Evolutionary conservation across 2,797 vertebrate genomes (phyloP), one percentile per base, ranked within the genome.

Genomic region (Rhodeus uyekii): DNA sequence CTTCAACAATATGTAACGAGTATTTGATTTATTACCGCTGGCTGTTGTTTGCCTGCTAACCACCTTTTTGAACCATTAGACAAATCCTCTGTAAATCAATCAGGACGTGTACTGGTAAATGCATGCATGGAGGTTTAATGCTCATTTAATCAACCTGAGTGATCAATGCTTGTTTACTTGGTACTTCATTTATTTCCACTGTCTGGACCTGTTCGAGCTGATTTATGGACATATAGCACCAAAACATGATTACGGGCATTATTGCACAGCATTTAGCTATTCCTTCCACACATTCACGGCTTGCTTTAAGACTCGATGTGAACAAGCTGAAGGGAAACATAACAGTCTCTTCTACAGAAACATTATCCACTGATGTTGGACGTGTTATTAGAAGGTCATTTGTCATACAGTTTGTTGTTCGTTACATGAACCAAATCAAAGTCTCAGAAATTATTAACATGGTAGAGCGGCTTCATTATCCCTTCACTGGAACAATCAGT

Each of bases 381-480:
- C 19, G 42, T 69, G 8, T 69, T 10, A 29, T 44, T 29, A 69
- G 4, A 29, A 9, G 42, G 42, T 69, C 29, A 29, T 29, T 69
- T 32, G 42, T 29, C 67, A 46, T 46, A 46, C 29, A 6, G 19
- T 46, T 44, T 29, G 29, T 46, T 69, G 42, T 10, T 69, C 42
- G 4, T 24, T 5, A 9, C 3, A 60, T 1, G 42, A 55, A 63
- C 10, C 0, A 6, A 27, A 24, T 44, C 32, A 2, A 48, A 73
- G 55, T 72, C 78, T 64, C 2, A 3, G 1, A 50, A 78, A 68
- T 68, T 29, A 48, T n/a, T 38, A 27, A 29, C 44, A 8, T 24
- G 64, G 19, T 48, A 24, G 78, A 80, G 14, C 38, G 32, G 42
- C 19, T 81, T 81, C 0, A 73, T 81, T 50, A 63, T n/a, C 64